A percentile compares a stretch with the other conserved stretches of the same genome.
Conservation (phyloP, 2,888 invertebrate genomes). For the Troglohyphantes excavatus region DNA sequence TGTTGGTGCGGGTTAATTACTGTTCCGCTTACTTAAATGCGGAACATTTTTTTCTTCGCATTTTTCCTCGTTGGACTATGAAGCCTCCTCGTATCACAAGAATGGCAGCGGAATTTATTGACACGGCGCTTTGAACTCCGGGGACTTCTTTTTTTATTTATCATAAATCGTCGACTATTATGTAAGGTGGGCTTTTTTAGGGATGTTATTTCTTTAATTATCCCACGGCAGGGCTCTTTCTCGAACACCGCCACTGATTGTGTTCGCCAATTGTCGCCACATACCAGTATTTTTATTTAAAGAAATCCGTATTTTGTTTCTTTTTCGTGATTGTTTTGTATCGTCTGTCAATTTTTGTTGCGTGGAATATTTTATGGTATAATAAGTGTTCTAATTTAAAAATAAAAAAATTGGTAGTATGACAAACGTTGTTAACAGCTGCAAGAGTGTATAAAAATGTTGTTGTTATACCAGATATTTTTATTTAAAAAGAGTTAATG, state of each 20-base stretch:
- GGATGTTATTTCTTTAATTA: background rate
- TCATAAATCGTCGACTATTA: background rate
- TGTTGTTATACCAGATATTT: too few relatives aligned
- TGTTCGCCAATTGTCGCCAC: too few relatives aligned
- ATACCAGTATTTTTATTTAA: too few relatives aligned
- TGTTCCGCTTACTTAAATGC: conserved; percentile 68
- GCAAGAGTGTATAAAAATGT: too few relatives aligned
- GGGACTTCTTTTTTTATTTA: background rate
- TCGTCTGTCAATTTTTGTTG: too few relatives aligned
- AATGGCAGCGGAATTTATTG: conserved; percentile 38
- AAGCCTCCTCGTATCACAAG: conserved; percentile 13
- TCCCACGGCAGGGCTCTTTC: background rate
- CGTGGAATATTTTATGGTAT: too few relatives aligned
- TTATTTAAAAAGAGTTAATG: too few relatives aligned
- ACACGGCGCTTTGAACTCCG: conserved; percentile 11
- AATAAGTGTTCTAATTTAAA: too few relatives aligned
- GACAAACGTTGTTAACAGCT: too few relatives aligned
- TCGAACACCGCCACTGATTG: background rate
- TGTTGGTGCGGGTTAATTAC: conserved; percentile 68
- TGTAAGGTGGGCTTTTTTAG: background rate
- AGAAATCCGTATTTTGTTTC: too few relatives aligned
- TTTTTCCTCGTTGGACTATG: conserved; percentile 35
- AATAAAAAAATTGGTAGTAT: too few relatives aligned
- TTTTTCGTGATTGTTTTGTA: too few relatives aligned
- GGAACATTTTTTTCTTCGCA: conserved; percentile 53